A percentile compares a stretch with the other conserved stretches of the same genome.
Conservation (phyloP, 2,113 vertebrate species). For the Athene noctua region DNA sequence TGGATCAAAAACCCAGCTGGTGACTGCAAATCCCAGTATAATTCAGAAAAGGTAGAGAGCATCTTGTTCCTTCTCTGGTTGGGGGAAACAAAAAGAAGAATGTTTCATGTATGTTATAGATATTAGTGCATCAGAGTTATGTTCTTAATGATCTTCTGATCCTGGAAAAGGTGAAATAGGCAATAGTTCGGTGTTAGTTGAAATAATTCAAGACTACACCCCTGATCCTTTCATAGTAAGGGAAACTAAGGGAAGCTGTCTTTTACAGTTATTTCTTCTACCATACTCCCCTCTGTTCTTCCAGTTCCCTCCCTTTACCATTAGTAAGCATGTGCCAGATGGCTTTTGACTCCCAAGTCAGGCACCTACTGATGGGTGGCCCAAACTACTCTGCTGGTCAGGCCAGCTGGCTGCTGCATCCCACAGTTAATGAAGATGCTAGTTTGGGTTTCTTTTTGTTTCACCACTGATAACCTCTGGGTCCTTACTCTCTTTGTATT, state of each 20-base stretch:
- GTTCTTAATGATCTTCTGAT: background rate
- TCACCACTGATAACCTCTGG: background rate
- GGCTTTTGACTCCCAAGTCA: background rate
- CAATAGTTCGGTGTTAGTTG: background rate
- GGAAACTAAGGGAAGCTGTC: background rate
- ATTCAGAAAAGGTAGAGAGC: slow-evolving; percentile 89
- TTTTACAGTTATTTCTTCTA: background rate
- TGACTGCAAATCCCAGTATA: slow-evolving; percentile 97
- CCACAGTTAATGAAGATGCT: background rate
- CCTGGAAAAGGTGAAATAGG: background rate
- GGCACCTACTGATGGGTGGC: background rate
- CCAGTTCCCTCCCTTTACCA: background rate
- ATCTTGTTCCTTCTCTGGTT: background rate
- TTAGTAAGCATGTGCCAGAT: rapidly evolving
- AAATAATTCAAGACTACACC: background rate
- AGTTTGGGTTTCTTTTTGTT: background rate
- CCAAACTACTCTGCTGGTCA: background rate
- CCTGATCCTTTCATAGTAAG: background rate
- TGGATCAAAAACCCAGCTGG: slow-evolving; percentile 88
- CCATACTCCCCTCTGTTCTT: background rate
- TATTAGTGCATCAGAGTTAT: background rate
- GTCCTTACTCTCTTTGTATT: background rate
- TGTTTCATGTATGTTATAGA: background rate
- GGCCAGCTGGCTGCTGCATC: background rate
- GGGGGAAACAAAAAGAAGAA: background rate